Conservation (phyloP, 2,888 invertebrate genomes). For the Itoplectis maculator region DNA sequence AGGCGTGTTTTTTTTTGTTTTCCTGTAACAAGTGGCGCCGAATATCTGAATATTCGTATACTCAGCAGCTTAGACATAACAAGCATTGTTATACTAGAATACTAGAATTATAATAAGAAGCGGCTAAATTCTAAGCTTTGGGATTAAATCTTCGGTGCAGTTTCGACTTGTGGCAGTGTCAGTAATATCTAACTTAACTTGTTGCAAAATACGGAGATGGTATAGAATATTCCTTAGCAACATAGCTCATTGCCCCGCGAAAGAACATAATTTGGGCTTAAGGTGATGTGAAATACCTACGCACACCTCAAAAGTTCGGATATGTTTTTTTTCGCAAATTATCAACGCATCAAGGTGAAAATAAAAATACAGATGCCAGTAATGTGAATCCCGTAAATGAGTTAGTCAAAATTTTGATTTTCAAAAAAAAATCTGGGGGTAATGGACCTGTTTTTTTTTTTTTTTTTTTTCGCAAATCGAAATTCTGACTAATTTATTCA, state of each 20-base stretch:
- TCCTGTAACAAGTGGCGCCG: not conserved
- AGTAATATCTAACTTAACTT: conserved; percentile 44
- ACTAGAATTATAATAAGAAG: not conserved
- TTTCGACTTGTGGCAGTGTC: conserved; percentile 62
- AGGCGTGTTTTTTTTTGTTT: not conserved
- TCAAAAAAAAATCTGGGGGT: too few species aligned
- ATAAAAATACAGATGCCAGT: too few species aligned
- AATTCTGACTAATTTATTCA: too few species aligned
- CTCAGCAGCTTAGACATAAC: not conserved
- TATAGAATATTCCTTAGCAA: not conserved
- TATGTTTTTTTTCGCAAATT: too few species aligned
- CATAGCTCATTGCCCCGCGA: conserved; percentile 1
- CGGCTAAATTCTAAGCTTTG: not conserved
- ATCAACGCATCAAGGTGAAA: too few species aligned
- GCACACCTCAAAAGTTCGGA: too few species aligned
- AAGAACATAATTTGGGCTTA: not conserved
- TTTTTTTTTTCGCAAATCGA: too few species aligned
- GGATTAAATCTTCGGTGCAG: conserved; percentile 45
- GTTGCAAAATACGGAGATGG: not conserved
- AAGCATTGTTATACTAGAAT: not conserved
- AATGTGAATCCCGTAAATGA: too few species aligned
- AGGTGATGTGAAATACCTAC: too few species aligned
- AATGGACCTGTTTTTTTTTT: too few species aligned
- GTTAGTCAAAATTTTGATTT: too few species aligned
- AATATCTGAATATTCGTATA: not conserved